These are phyloP conservation scores for Tyto alba DNA, from an alignment of 2,113 vertebrate species.

Conservation along the genomic window DNA sequence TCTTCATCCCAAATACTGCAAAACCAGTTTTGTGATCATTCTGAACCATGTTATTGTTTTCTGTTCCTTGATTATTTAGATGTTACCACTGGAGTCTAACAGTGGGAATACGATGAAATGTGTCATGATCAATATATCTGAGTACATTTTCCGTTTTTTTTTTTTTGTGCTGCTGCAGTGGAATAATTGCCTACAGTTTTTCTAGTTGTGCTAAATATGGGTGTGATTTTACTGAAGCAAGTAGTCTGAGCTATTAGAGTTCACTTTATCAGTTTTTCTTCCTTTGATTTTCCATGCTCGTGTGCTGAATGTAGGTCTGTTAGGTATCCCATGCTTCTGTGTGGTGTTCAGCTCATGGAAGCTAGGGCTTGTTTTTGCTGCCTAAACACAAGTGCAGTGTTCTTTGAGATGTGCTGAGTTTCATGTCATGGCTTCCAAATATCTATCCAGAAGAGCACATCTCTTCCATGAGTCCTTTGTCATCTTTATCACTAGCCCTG, in stretches of 20 bases:
- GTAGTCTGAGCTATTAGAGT: not conserved
- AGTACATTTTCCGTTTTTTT: not conserved
- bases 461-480: not conserved
- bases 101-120: not conserved
- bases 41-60: not conserved
- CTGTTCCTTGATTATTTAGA: not conserved
- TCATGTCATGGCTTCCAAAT: not conserved
- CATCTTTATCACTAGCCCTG: not conserved
- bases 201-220: not conserved
- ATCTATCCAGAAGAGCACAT: not conserved
- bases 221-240: not conserved
- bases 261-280: not conserved
- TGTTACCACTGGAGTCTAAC: not conserved
- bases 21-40: not conserved
- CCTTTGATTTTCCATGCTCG: not conserved
- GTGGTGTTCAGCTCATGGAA: not conserved
- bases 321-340: not conserved
- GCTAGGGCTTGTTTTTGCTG: not conserved
- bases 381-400: not conserved
- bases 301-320: not conserved
- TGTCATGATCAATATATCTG: not conserved
- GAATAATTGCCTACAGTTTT: not conserved
- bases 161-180: not conserved
- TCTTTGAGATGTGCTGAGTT: not conserved
- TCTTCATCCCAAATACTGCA: not conserved